phyloP scores from a whole-genome alignment of 2,113 vertebrate species.

The Strigops habroptila region DNA sequence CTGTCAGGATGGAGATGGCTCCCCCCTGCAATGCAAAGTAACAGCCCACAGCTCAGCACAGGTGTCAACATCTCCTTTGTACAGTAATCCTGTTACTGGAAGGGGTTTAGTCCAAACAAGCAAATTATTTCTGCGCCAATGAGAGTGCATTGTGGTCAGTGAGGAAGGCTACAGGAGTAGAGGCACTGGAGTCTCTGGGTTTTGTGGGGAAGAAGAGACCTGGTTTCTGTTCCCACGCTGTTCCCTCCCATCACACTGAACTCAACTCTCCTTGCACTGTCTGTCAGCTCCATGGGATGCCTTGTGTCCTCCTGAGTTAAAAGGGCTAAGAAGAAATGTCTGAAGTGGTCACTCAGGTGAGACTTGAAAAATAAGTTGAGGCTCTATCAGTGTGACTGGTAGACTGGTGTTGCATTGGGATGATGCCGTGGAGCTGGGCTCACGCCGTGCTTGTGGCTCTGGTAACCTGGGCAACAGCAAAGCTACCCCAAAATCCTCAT shows the following conservation, averaged over 20 bases:
- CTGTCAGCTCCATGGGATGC: not conserved
- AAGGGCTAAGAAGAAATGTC: not conserved
- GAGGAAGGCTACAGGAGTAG: not conserved
- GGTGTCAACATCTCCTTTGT: not conserved
- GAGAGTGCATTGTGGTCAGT: not conserved
- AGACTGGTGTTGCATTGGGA: not conserved
- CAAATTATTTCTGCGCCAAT: not conserved
- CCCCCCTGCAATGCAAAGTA: constrained; percentile 82
- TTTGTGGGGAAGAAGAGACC: not conserved
- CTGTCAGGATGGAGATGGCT: constrained; percentile 89
- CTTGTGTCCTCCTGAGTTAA: not conserved
- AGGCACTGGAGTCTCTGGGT: not conserved
- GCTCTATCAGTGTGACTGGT: not conserved
- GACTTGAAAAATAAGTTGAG: not conserved
- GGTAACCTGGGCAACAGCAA: constrained; percentile 11
- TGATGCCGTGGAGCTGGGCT: fast-evolving
- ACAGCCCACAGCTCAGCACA: constrained; percentile 8
- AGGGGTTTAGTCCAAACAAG: not conserved
- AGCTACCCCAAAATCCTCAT: not conserved
- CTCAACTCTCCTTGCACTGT: not conserved
- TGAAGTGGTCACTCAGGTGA: not conserved
- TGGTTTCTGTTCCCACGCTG: not conserved
- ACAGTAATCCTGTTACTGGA: not conserved
- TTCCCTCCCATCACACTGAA: not conserved
- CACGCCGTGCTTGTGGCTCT: not conserved